A percentile compares a stretch with the other conserved stretches of the same genome.
phyloP scores from a whole-genome alignment of 2,113 vertebrate genomes.

The Platycercus adscitus region DNA sequence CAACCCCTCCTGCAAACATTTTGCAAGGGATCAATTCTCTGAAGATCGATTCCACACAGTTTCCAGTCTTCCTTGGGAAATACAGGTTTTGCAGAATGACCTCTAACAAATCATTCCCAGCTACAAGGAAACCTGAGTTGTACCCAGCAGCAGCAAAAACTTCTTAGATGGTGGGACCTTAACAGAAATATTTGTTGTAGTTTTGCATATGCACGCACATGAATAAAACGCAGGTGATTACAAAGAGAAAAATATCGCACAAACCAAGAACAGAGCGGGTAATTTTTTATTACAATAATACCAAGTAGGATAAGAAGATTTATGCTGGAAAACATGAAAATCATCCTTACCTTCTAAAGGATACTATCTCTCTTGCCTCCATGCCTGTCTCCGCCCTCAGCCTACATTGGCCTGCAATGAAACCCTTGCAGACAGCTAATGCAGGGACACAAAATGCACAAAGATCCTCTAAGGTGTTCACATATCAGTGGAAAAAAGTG shows the following conservation, averaged over 20 bases:
- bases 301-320: background rate
- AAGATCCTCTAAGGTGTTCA: background rate
- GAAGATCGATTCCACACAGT: background rate
- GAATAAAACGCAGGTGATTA: background rate
- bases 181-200: background rate
- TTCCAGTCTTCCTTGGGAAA: background rate
- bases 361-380: rapidly evolving
- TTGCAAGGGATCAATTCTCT: background rate
- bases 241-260: background rate
- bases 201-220: background rate
- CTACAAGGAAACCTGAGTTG: background rate
- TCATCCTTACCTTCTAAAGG: background rate
- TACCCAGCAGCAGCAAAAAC: background rate
- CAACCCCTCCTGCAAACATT: background rate
- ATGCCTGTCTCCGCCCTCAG: background rate
- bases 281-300: background rate
- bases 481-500: background rate
- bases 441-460: background rate
- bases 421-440: background rate
- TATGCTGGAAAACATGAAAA: background rate
- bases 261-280: background rate
- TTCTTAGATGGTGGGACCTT: background rate
- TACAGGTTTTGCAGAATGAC: background rate
- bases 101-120: background rate
- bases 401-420: background rate